Base-by-base conservation (phyloP, 2,797 vertebrate species). In the Perdix hodgsoniae region DNA sequence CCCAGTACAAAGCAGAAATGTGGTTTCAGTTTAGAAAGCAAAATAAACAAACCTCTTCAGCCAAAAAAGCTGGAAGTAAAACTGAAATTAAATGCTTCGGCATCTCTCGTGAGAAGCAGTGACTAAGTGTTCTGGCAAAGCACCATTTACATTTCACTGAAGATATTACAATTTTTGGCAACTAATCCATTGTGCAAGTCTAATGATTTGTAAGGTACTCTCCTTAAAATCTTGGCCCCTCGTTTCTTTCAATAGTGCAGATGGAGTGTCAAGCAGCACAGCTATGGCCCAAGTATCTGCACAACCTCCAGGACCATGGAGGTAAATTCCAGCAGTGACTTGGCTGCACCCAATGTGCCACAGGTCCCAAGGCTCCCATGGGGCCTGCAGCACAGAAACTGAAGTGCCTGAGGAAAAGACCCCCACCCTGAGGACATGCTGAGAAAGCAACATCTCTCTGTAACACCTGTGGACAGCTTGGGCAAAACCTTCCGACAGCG, bases 11-110 rank as follows among this genome's bases (percentile, higher is more conserved):
- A 7, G 8, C 49, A 85, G 33, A 89, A 93, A 80, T 6, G 42
- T 7, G 23, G 12, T 23, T 91, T 76, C 24, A 59, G 69, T 87
- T 89, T 19, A 74, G 52, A 77, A 77, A 83, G 50, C 8, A 76
- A 82, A 90, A 26, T 35, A 80, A 85, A 84, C 29, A 57, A 61
- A 79, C 24, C 8, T 40, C 10, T 8, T 66, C 16, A 77, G 67
- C 47, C 50, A 91, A 80, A 88, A 89, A 64, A 10, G 7, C 4
- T 87, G 50, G 23, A 86, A 75, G 12, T 19, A 73, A 88, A 83
- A 92, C 26, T 63, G 56, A 82, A 84, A 85, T 56, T 5, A 82
- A 40, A 31, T 27, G 45, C 54, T 82, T 73, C 86, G 52, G 31
- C 21, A 50, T 54, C 29, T n/a, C 50, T 59, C 63, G 61, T 44